Conservation (phyloP, 2,113 vertebrate species). For the Pelmatolapia mariae region DNA sequence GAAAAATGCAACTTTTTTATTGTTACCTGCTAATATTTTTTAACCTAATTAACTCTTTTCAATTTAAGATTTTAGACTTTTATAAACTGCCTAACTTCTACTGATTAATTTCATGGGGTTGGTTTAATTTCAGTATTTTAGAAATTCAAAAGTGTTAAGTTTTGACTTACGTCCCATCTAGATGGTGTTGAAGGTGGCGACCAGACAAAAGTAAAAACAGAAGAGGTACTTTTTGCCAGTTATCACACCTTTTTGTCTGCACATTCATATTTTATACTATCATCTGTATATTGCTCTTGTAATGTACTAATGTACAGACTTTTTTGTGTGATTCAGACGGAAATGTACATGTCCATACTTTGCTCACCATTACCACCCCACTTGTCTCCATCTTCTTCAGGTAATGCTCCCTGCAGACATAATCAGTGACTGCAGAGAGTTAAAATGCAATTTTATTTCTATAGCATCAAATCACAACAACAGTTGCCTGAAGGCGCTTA, state of each 20-base stretch:
- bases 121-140: background rate
- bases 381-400: constrained; percentile 34
- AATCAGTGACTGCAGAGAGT: background rate
- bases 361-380: constrained; percentile 19
- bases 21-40: background rate
- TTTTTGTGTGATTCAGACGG: constrained; percentile 22
- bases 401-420: background rate
- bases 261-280: background rate
- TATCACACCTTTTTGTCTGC: background rate
- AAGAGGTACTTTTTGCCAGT: constrained; percentile 1
- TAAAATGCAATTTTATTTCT: background rate
- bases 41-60: background rate
- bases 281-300: background rate
- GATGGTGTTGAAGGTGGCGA: background rate
- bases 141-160: background rate
- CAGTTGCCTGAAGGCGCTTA: background rate
- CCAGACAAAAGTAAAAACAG: background rate
- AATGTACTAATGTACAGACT: background rate
- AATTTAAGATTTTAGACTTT: background rate
- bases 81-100: background rate
- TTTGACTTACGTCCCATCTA: background rate
- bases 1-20: background rate
- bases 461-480: too few species aligned
- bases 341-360: constrained; percentile 18
- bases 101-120: background rate